Evolutionary conservation across 23 tunicate genomes (phyloP).

Genomic region (Styela plicata): DNA sequence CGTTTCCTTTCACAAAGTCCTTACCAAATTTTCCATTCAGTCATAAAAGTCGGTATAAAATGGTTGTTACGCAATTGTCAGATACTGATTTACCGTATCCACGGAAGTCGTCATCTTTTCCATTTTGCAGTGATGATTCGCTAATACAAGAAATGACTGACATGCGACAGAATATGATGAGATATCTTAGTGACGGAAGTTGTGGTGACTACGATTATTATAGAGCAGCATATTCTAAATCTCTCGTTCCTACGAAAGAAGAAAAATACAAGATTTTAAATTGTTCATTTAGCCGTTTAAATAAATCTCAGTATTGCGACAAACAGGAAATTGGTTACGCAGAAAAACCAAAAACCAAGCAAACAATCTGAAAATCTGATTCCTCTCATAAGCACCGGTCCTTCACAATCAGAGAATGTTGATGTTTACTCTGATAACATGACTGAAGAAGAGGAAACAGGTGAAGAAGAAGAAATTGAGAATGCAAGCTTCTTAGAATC

Average conservation of each 20-base stretch:
- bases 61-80: neutral
- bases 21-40: neutral
- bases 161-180: neutral
- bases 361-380: no score
- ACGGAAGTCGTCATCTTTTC: neutral
- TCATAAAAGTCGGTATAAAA: neutral
- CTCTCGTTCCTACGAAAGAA: neutral
- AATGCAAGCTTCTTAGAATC: neutral
- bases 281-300: no score
- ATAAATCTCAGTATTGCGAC: no score
- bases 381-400: constrained; percentile 7
- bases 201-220: neutral
- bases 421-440: neutral
- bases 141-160: neutral
- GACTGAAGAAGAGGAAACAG: neutral
- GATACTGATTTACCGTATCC: neutral
- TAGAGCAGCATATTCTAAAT: neutral
- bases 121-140: neutral
- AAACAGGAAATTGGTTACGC: no score
- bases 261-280: neutral
- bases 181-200: constrained; percentile 1
- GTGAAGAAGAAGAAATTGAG: neutral
- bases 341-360: no score
- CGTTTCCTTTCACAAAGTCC: neutral
- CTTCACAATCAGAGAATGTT: neutral